Conservation (phyloP, 2,888 invertebrate species). For the Synergus laeviventris region DNA sequence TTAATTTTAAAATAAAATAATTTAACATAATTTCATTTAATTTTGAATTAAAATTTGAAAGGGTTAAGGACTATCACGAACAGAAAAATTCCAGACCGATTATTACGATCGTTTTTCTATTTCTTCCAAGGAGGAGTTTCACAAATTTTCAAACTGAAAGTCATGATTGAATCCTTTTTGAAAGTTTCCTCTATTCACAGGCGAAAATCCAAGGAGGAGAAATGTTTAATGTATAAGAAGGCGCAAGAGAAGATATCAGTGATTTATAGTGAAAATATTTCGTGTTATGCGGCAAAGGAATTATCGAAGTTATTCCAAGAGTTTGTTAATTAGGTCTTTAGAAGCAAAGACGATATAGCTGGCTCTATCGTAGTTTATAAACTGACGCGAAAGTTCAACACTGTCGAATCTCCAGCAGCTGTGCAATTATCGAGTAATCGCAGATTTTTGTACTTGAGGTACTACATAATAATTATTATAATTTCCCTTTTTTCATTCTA, state of each 20-base stretch:
- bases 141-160: constrained; percentile 14
- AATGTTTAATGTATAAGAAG: background rate
- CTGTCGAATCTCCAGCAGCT: constrained; percentile 47
- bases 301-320: constrained; percentile 44
- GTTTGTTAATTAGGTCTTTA: constrained; percentile 70
- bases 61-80: constrained; percentile 19
- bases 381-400: constrained; percentile 59
- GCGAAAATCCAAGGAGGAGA: background rate
- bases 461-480: background rate
- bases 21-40: background rate
- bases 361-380: constrained; percentile 73
- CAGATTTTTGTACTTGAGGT: constrained; percentile 26
- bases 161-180: background rate
- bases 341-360: constrained; percentile 69
- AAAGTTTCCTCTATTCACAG: background rate
- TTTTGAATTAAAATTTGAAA: background rate
- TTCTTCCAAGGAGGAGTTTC: background rate
- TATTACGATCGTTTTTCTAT: background rate
- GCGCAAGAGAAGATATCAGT: constrained; percentile 46
- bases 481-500: background rate
- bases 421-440: constrained; percentile 24
- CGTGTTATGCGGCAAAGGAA: constrained; percentile 30
- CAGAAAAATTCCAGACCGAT: background rate
- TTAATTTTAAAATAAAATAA: background rate
- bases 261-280: constrained; percentile 43